These are phyloP conservation scores for Nasonia giraulti DNA, from an alignment of 1,140 invertebrate genomes.

Conservation along the genomic window DNA sequence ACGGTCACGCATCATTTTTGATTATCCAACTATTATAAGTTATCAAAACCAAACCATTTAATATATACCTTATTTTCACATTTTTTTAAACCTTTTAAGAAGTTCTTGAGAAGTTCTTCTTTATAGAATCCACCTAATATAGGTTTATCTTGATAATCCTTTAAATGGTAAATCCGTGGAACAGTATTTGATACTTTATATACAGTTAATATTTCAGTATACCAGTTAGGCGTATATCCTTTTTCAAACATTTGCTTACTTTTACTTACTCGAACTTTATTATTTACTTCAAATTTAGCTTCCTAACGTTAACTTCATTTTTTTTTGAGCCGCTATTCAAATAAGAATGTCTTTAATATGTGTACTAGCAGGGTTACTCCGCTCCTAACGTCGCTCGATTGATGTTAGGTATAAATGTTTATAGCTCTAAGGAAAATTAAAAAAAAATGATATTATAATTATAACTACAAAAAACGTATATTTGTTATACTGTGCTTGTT, in stretches of 20 bases:
- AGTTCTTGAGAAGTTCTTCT: slow-evolving; percentile 53
- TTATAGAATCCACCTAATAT: slow-evolving; percentile 67
- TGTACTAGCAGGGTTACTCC: background rate
- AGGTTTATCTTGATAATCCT: slow-evolving; percentile 52
- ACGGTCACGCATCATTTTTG: slow-evolving; percentile 27
- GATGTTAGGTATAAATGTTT: too few relatives aligned
- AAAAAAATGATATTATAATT: too few relatives aligned
- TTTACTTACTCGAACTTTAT: slow-evolving; percentile 66
- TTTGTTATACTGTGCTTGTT: too few relatives aligned
- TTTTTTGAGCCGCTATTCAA: background rate
- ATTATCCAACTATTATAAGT: slow-evolving; percentile 51
- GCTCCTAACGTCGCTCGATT: too few relatives aligned
- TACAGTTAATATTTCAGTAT: slow-evolving; percentile 66
- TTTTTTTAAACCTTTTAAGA: too few relatives aligned
- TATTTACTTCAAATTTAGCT: slow-evolving; percentile 60
- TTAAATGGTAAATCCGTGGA: too few relatives aligned
- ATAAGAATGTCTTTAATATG: slow-evolving; percentile 46
- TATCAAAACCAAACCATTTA: slow-evolving; percentile 60
- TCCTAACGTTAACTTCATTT: background rate
- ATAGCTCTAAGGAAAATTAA: too few relatives aligned
- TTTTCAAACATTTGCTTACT: too few relatives aligned
- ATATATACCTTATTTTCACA: too few relatives aligned
- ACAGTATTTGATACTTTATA: slow-evolving; percentile 59
- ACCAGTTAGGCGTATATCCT: slow-evolving; percentile 55
- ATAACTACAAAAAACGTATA: too few relatives aligned